Base-by-base conservation (phyloP, 2,888 invertebrate species). In the Seira musarum region DNA sequence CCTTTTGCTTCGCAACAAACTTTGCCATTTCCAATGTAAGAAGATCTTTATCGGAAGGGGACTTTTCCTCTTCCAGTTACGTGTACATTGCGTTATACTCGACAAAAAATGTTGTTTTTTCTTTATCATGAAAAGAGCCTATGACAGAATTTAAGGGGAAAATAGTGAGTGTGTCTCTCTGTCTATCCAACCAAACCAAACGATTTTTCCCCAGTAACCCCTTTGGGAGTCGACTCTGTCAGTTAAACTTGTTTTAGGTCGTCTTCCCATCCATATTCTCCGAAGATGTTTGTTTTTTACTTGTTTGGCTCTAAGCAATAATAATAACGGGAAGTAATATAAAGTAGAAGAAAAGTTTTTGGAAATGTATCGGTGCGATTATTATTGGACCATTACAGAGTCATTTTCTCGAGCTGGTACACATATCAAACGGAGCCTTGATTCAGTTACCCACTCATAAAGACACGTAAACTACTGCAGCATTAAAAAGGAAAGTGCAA, bases 21-120 rank as follows among this genome's bases (percentile, higher is more conserved):
- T 79, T 79, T 73, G 73, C 79, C 79, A 79, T 79, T 79, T 79
- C 57, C 79, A 68, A 73, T 73, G 73, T 68, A 79, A n/a, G n/a
- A n/a, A n/a, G 73, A 73, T 73, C 53, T 24, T 53, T 68, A 79
- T 79, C 79, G 40, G 25, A 2, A 30, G 30, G 8, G 30, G 8
- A 2, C 8, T 30, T 30, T 30, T 30, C 8, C 30, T 30, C 30
- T 30, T 2, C 30, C 30, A 8, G 30, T 8, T 30, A 5, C 30
- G 8, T n/a, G 30, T 30, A 30, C 8, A 30, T 30, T 30, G 2
- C 8, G 2, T 2, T 30, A 30, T 30, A 30, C 30, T 2, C 30
- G 8, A 30, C 2, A 30, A 30, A 8, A 8, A 30, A 30, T 30
- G 8, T 30, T 5, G 30, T 30, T 30, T 30, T 30, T 8, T 2